phyloP scores from a whole-genome alignment of 2,113 vertebrate species.

The Cochlearius cochlearius region DNA sequence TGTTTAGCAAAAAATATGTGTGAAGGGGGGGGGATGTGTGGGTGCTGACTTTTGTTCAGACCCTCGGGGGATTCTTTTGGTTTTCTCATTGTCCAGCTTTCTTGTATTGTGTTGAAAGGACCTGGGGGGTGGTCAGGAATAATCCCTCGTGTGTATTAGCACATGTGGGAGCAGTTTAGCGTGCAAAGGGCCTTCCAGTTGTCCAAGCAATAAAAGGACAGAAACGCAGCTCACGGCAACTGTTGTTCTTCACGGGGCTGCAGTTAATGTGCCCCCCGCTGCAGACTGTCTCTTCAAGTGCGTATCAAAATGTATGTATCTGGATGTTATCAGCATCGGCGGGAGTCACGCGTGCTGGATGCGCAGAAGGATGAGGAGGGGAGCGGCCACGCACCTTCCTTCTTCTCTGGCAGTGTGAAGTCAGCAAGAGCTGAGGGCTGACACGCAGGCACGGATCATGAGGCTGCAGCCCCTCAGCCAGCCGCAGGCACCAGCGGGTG shows the following conservation, averaged over 20 bases:
- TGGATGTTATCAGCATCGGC: neutral
- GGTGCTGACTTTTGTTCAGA: neutral
- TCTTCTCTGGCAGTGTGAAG: neutral
- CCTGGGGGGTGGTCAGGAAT: neutral
- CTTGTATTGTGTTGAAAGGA: neutral
- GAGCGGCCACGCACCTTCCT: neutral
- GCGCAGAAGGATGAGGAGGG: neutral
- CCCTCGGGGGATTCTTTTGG: neutral
- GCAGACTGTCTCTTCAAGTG: neutral
- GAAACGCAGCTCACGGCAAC: neutral
- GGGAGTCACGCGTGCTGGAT: neutral
- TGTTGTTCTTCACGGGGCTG: neutral
- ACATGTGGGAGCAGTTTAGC: neutral
- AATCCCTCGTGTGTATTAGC: neutral
- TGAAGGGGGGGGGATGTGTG: neutral
- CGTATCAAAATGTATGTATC: neutral
- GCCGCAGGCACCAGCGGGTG: neutral
- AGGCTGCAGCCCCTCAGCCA: neutral
- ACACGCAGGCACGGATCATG: rapidly evolving
- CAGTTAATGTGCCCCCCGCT: neutral
- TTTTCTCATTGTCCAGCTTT: neutral
- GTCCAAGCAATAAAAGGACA: neutral
- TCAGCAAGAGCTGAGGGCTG: neutral
- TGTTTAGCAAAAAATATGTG: neutral
- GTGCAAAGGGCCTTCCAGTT: neutral